Conservation (phyloP, 2,888 invertebrate genomes). For the Kryphioiulus occultus region DNA sequence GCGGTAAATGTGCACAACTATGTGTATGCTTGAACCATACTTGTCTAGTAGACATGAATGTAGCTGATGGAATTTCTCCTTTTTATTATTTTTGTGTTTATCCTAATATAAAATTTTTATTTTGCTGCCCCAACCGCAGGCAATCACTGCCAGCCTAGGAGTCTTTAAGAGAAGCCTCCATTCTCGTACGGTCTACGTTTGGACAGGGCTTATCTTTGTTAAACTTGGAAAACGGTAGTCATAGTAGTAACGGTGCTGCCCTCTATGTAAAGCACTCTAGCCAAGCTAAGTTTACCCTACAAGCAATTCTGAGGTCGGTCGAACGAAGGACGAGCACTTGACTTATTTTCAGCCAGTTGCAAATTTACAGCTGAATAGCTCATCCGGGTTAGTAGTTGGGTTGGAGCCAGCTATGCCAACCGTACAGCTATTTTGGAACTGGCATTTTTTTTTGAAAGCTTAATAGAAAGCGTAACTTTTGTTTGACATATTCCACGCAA, state of each 20-base stretch:
- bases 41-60: too few species aligned
- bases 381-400: constrained; percentile 29
- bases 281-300: neutral
- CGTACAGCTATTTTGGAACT: neutral
- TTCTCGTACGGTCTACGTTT: too few species aligned
- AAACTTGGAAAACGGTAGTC: neutral
- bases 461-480: neutral
- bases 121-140: too few species aligned
- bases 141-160: too few species aligned
- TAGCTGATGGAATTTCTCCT: too few species aligned
- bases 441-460: neutral
- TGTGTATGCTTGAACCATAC: too few species aligned
- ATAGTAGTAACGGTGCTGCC: neutral
- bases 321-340: constrained; percentile 36
- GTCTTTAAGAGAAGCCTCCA: too few species aligned
- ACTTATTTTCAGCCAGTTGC: constrained; percentile 36
- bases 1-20: too few species aligned
- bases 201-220: too few species aligned
- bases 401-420: neutral
- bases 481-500: neutral
- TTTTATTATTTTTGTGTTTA: too few species aligned
- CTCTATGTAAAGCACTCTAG: neutral
- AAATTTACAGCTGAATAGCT: constrained; percentile 13
- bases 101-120: too few species aligned
- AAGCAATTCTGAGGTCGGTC: constrained; percentile 15